Conservation (phyloP, 2,888 invertebrate species). For the Aphrophora alni region DNA sequence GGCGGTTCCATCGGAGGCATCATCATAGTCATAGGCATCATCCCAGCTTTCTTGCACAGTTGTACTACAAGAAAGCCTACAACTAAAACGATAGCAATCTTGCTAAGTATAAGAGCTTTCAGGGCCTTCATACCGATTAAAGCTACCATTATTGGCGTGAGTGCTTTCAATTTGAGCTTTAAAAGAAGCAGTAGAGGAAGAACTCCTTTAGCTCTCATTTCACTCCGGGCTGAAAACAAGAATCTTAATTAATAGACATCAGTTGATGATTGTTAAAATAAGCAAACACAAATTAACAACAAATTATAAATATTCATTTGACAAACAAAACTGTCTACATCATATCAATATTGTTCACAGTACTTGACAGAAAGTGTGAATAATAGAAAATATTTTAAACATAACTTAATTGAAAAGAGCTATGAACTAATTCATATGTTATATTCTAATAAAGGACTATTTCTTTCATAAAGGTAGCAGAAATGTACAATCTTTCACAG, state of each 20-base stretch:
- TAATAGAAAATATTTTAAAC: no score
- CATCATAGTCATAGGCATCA: constrained; percentile 52
- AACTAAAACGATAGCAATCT: constrained; percentile 80
- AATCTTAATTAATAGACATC: neutral
- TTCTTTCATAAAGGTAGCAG: no score
- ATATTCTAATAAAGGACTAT: no score
- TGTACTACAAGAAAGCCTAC: constrained; percentile 82
- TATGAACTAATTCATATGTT: no score
- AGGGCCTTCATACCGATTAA: constrained; percentile 81
- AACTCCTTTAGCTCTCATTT: constrained; percentile 79
- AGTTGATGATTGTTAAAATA: no score
- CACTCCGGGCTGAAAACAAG: constrained; percentile 70
- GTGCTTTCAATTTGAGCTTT: constrained; percentile 82
- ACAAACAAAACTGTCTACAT: no score
- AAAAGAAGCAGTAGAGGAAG: constrained; percentile 78
- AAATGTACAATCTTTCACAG: no score
- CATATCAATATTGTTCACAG: no score
- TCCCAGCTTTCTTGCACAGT: constrained; percentile 65
- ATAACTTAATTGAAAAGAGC: no score
- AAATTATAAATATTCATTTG: no score
- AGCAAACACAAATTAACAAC: no score
- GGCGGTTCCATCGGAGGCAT: constrained; percentile 61
- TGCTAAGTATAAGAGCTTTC: constrained; percentile 84
- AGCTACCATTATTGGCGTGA: constrained; percentile 82
- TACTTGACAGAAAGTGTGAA: no score